Evolutionary conservation across 2,797 vertebrate species (phyloP).

Genomic region (Fringilla coelebs): DNA sequence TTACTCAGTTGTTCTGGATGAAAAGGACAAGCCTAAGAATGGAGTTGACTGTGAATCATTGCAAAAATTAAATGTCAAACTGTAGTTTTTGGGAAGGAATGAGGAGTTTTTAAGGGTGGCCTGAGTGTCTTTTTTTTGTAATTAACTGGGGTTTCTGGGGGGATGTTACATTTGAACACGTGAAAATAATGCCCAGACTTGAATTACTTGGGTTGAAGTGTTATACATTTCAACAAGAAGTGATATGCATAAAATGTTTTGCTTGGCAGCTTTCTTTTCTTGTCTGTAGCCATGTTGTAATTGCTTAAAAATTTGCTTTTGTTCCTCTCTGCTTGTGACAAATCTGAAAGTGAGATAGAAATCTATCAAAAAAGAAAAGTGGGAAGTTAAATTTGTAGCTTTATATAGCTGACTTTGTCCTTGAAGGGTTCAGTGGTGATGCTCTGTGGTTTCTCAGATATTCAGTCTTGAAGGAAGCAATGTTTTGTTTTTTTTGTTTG

Average conservation of each 20-base stretch:
- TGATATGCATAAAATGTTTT: background rate
- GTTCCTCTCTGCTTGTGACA: slow-evolving; percentile 1
- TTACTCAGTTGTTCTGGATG: slow-evolving; percentile 2
- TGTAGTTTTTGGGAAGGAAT: background rate
- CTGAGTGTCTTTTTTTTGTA: background rate
- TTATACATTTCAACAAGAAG: background rate
- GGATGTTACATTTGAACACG: background rate
- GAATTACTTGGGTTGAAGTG: background rate
- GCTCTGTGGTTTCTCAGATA: background rate
- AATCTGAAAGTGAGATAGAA: background rate
- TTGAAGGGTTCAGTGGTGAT: background rate
- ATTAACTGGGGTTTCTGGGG: slow-evolving; percentile 10
- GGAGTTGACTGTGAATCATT: background rate
- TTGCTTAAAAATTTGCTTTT: slow-evolving; percentile 24
- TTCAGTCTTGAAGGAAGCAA: background rate
- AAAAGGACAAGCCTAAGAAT: background rate
- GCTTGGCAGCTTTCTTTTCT: slow-evolving; percentile 31
- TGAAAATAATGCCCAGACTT: background rate
- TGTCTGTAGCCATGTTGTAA: slow-evolving; percentile 11
- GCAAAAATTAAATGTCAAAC: slow-evolving; percentile 15
- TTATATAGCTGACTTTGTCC: background rate
- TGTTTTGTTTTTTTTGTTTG: no score
- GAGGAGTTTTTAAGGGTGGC: slow-evolving; percentile 60
- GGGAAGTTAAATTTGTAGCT: background rate
- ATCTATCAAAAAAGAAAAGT: background rate